Evolutionary conservation across 2,113 vertebrate genomes (phyloP).

Genomic region (Scytalopus superciliaris): DNA sequence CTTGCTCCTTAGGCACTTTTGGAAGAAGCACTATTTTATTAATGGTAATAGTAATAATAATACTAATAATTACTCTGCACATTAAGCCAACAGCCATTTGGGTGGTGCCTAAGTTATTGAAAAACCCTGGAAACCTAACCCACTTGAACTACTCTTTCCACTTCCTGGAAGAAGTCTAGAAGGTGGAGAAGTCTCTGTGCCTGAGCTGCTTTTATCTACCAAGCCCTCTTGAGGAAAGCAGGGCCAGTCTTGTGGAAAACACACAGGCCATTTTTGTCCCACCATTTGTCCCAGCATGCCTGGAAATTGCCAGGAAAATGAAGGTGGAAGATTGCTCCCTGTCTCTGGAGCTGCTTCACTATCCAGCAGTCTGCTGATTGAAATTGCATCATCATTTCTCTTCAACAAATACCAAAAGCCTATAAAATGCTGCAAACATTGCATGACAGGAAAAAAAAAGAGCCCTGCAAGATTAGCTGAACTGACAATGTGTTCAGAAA

Average conservation of each 20-base stretch:
- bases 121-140: constrained; percentile 4
- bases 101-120: neutral
- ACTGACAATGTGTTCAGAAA: neutral
- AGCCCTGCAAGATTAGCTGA: neutral
- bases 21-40: neutral
- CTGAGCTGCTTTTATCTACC: neutral
- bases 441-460: neutral
- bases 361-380: neutral
- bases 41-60: constrained; percentile 23
- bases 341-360: neutral
- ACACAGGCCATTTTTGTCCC: neutral
- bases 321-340: neutral
- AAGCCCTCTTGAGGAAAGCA: neutral
- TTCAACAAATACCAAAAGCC: neutral
- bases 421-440: neutral
- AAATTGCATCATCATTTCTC: neutral
- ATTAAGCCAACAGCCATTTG: constrained; percentile 4
- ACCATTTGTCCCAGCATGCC: neutral
- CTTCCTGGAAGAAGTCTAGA: neutral
- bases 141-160: neutral
- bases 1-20: constrained; percentile 24
- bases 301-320: neutral
- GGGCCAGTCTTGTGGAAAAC: neutral
- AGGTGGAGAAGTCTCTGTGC: neutral
- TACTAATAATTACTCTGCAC: neutral